Evolutionary conservation across 2,888 invertebrate species (phyloP), one percentile per base, ranked within the genome.

Genomic region (Chelonus formosanus): DNA sequence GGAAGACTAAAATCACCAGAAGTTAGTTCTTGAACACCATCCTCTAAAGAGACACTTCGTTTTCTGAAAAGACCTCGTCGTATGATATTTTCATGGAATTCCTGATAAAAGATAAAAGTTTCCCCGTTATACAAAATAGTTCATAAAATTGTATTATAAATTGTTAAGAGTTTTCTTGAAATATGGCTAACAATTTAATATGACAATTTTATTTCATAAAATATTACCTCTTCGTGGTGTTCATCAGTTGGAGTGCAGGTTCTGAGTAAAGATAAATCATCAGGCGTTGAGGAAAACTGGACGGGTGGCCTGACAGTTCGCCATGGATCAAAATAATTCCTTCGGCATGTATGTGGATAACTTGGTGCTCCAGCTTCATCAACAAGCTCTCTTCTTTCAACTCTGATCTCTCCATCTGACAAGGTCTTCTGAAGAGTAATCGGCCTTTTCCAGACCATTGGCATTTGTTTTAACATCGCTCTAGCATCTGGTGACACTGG

Each of bases 1-100:
- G 69, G 89, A 72, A 73, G 82, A 75, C 76, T 79, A 53, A 82
- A 83, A 57, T 85, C 85, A 71, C 81, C 84, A 10, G 80, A 78
- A 36, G 80, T 76, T 10, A 82, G 77, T 48, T 83, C 84, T 68
- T 84, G 84, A 34, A 83, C 81, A 4, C 83, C 81, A 65, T 91
- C 91, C 81, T 91, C 91, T 74, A 91, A 87, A 77, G 91, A 91
- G 72, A 91, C 90, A 74, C 91, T 91, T 78, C 91, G 88, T 84
- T 91, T 91, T 76, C 91, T 89, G 85, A 92, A 92, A 81, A 90
- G 88, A 76, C 91, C 90, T 77, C 91, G 89, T 83, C 90, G 91
- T 83, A 92, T 90, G 78, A 92, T 88, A 84, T 91, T 92, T 86
- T 93, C 93, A 84, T 93, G 93, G 84, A 92, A 93, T 82, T 92